Percentiles rank a stretch among this genome's conserved stretches.
Evolutionary conservation across 1,140 invertebrate species (phyloP).

Genomic region (Colletes latitarsis): DNA sequence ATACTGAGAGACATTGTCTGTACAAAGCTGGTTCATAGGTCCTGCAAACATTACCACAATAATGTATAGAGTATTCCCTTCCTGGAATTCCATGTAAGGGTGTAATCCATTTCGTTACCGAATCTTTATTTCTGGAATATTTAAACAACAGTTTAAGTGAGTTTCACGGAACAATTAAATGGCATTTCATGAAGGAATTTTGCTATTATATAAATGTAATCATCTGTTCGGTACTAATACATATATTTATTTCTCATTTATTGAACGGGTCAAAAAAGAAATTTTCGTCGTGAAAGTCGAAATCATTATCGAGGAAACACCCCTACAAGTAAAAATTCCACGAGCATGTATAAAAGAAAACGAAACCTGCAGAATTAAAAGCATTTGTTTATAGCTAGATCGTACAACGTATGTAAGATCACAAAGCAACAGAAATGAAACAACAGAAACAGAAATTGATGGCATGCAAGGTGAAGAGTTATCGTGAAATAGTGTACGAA

Average conservation of each 20-base stretch:
- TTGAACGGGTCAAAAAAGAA: too few relatives aligned
- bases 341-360: slow-evolving; percentile 32
- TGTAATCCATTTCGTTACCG: slow-evolving; percentile 14
- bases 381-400: background rate
- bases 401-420: slow-evolving; percentile 1
- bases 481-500: background rate
- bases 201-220: background rate
- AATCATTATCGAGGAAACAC: slow-evolving; percentile 22
- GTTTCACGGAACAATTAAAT: background rate
- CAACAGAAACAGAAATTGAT: background rate
- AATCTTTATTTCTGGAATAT: background rate
- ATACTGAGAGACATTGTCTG: slow-evolving; percentile 69
- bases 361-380: slow-evolving; percentile 3
- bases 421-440: slow-evolving; percentile 13
- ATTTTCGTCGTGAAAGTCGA: background rate
- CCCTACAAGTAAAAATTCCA: slow-evolving; percentile 44
- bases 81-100: slow-evolving; percentile 46
- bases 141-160: background rate
- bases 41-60: slow-evolving; percentile 67
- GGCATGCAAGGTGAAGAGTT: slow-evolving; percentile 26
- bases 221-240: too few relatives aligned
- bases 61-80: slow-evolving; percentile 51
- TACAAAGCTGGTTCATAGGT: slow-evolving; percentile 69
- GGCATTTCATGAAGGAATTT: background rate
- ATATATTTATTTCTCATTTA: too few relatives aligned